Evolutionary conservation across 2,797 vertebrate genomes (phyloP).

Genomic region (Tinamus major): DNA sequence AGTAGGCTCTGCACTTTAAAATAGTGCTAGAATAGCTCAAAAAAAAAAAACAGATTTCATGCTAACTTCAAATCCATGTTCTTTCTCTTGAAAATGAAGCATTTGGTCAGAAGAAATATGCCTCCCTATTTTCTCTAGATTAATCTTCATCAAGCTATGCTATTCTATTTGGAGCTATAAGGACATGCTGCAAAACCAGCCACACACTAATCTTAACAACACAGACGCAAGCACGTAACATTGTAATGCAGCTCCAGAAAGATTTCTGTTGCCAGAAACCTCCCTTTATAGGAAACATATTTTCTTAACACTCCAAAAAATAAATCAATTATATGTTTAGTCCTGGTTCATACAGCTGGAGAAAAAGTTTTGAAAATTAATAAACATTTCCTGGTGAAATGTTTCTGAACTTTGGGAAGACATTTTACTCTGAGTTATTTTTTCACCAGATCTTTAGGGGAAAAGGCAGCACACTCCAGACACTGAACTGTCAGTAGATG

Average conservation of each 20-base stretch:
- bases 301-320: background rate
- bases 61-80: background rate
- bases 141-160: background rate
- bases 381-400: background rate
- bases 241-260: background rate
- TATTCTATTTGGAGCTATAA: background rate
- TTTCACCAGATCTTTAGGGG: background rate
- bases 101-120: background rate
- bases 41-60: background rate
- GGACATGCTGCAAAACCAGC: background rate
- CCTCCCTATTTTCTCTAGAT: background rate
- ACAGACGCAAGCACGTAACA: background rate
- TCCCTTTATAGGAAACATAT: slow-evolving; percentile 14
- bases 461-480: background rate
- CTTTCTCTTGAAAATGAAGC: background rate
- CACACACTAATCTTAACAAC: background rate
- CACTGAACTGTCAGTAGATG: background rate
- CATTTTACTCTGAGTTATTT: background rate
- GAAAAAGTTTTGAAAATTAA: slow-evolving; percentile 3
- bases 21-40: background rate
- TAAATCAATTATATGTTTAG: background rate
- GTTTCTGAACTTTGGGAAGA: background rate
- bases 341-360: background rate
- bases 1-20: background rate
- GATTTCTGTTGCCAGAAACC: slow-evolving; percentile 10